Conservation (phyloP, 2,113 vertebrate genomes). For the Egretta garzetta region DNA sequence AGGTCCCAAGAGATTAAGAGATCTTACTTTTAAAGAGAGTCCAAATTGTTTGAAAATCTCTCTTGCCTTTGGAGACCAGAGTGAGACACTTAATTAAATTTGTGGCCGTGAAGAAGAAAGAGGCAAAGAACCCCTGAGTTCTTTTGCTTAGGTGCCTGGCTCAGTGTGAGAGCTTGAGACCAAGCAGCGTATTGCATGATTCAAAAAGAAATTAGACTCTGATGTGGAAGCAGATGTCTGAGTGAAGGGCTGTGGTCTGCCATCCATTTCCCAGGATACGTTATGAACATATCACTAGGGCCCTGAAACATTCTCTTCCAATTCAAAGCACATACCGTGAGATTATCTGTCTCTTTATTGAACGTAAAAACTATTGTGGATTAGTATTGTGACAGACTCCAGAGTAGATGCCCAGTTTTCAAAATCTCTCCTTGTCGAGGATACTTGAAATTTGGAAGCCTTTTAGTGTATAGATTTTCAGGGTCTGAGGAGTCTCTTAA, state of each 20-base stretch:
- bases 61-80: not conserved
- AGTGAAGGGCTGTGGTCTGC: not conserved
- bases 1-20: not conserved
- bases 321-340: not conserved
- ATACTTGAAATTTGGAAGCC: not conserved
- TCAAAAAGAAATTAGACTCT: not conserved
- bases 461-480: not conserved
- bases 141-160: not conserved
- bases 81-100: not conserved
- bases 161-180: not conserved
- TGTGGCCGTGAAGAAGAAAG: not conserved
- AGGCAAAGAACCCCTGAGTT: not conserved
- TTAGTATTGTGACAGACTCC: not conserved
- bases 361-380: not conserved
- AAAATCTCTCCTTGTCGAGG: not conserved
- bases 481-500: not conserved
- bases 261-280: not conserved
- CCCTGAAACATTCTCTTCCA: not conserved
- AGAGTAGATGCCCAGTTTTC: not conserved
- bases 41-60: not conserved
- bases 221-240: not conserved
- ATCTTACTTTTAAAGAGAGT: not conserved
- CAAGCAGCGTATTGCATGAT: not conserved
- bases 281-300: accelerated
- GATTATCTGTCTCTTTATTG: not conserved